These are phyloP conservation scores for Leptura quadrifasciata DNA, from an alignment of 2,888 invertebrate species.

Conservation along the genomic window DNA sequence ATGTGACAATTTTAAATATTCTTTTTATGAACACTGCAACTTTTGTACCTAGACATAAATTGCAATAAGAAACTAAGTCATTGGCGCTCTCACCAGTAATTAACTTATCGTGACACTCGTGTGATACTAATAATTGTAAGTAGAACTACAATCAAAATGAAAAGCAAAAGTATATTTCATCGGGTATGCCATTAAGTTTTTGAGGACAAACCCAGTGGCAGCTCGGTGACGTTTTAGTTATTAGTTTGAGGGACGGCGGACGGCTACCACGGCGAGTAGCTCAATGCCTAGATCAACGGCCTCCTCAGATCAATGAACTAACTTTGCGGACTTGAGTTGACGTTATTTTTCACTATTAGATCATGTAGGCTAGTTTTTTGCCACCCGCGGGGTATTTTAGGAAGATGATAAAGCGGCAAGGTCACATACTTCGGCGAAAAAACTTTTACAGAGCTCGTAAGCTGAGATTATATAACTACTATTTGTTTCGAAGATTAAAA, in stretches of 20 bases:
- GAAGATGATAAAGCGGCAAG: not conserved
- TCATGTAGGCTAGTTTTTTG: conserved; percentile 11
- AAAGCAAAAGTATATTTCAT: conserved; percentile 22
- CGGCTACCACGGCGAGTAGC: not conserved
- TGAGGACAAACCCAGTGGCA: conserved; percentile 17
- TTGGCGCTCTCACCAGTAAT: not conserved
- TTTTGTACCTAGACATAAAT: too few relatives aligned
- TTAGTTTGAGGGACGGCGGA: conserved; percentile 6
- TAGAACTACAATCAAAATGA: not conserved
- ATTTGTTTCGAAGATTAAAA: conserved; percentile 5
- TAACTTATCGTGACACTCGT: not conserved
- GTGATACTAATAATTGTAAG: too few relatives aligned
- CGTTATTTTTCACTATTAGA: conserved; percentile 61
- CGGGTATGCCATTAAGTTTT: not conserved
- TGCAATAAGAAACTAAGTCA: too few relatives aligned
- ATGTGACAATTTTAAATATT: too few relatives aligned
- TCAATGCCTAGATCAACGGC: conserved; percentile 62
- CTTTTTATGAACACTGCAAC: too few relatives aligned
- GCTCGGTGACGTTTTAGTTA: not conserved
- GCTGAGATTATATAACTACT: not conserved
- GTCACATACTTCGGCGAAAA: conserved; percentile 12
- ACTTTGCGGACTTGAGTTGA: conserved; percentile 60
- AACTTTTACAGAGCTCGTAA: not conserved
- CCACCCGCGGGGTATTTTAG: not conserved
- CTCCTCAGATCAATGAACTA: conserved; percentile 67